Percentiles rank a stretch among this genome's conserved stretches.
Evolutionary conservation across 1,140 invertebrate species (phyloP).

Genomic region (Drosophila equinoxialis): DNA sequence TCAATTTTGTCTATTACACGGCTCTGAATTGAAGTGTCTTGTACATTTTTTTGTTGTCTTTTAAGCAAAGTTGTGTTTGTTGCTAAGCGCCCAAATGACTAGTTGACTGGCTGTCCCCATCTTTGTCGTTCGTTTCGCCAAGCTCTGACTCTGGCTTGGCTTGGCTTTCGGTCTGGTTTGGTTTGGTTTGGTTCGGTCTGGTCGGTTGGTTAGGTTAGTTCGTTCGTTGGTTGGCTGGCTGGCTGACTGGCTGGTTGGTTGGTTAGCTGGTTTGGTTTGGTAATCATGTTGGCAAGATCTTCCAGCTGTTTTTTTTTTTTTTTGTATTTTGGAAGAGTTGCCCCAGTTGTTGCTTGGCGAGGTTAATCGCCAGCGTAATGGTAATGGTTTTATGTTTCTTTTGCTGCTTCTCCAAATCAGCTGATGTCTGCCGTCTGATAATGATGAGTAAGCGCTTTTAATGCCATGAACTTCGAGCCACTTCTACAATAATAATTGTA

Average conservation of each 20-base stretch:
- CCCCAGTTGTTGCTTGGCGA: slow-evolving; percentile 28
- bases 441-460: slow-evolving; percentile 50
- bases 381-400: slow-evolving; percentile 47
- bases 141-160: slow-evolving; percentile 1
- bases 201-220: neutral
- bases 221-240: slow-evolving; percentile 1
- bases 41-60: slow-evolving; percentile 9
- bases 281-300: slow-evolving; percentile 48
- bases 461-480: slow-evolving; percentile 10
- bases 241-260: slow-evolving; percentile 10
- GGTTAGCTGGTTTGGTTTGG: slow-evolving; percentile 34
- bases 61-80: slow-evolving; percentile 41
- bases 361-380: slow-evolving; percentile 48
- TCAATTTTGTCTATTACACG: slow-evolving; percentile 36
- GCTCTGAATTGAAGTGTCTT: slow-evolving; percentile 41
- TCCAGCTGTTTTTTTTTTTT: slow-evolving; percentile 31
- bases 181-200: slow-evolving; percentile 32
- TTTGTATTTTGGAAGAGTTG: slow-evolving; percentile 16
- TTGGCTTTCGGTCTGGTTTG: slow-evolving; percentile 24
- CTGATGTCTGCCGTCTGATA: slow-evolving; percentile 46
- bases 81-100: slow-evolving; percentile 43
- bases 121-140: slow-evolving; percentile 15
- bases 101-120: slow-evolving; percentile 25
- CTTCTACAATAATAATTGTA: slow-evolving; percentile 1
- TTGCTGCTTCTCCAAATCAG: slow-evolving; percentile 44